Conservation (phyloP, 2,888 invertebrate species). For the Drosophila histrio region DNA sequence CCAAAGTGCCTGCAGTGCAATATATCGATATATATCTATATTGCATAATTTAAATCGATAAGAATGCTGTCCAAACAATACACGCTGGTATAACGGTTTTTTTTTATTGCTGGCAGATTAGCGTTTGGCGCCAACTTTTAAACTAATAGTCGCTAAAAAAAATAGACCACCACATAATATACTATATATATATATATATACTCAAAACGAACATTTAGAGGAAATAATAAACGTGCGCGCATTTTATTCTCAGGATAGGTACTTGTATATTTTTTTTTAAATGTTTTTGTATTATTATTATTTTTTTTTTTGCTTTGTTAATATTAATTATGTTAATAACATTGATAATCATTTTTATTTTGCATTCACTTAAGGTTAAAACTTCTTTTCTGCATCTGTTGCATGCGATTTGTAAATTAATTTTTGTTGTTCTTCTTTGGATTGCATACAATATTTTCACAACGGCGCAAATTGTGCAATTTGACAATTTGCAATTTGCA, state of each 20-base stretch:
- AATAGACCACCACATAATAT: neutral
- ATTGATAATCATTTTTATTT: constrained; percentile 80
- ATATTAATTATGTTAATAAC: constrained; percentile 83
- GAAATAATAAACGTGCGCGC: constrained; percentile 81
- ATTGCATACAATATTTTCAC: constrained; percentile 67
- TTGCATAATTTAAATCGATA: neutral
- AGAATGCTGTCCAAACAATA: neutral
- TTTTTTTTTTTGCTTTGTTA: constrained; percentile 69
- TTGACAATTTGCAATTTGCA: constrained; percentile 42
- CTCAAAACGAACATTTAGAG: constrained; percentile 74
- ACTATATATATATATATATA: constrained; percentile 27
- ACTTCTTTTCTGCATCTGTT: constrained; percentile 61
- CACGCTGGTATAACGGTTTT: neutral
- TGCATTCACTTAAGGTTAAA: constrained; percentile 76
- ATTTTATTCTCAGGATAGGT: constrained; percentile 83
- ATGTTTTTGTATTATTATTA: constrained; percentile 62
- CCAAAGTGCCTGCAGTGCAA: neutral
- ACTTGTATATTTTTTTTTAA: constrained; percentile 80
- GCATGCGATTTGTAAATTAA: constrained; percentile 66
- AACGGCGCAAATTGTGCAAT: constrained; percentile 43
- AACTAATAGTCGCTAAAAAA: neutral
- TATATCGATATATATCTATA: constrained; percentile 3
- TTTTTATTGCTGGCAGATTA: neutral
- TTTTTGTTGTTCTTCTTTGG: constrained; percentile 60
- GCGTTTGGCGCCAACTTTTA: neutral